These are phyloP conservation scores for Alethe castanea DNA, from an alignment of 2,113 vertebrate genomes.

Conservation along the genomic window DNA sequence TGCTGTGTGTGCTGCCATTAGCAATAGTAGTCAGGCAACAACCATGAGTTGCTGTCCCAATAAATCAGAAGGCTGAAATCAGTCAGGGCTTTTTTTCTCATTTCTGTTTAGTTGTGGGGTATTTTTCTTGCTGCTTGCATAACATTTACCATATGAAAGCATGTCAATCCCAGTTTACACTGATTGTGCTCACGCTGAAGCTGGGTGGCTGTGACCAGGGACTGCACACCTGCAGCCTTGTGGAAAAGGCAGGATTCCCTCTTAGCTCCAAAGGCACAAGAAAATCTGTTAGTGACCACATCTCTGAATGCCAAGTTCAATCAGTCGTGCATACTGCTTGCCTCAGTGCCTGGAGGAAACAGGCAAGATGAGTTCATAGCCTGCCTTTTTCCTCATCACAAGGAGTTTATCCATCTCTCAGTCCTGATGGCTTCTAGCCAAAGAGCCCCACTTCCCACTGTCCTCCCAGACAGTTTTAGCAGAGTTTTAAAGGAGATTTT, in stretches of 20 bases:
- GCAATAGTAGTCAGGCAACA: not conserved
- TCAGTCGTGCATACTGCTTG: not conserved
- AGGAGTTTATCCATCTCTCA: not conserved
- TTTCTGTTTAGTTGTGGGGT: not conserved
- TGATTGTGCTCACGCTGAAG: not conserved
- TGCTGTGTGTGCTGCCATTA: not conserved
- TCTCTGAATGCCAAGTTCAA: not conserved
- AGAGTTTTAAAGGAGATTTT: not conserved
- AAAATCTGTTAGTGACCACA: not conserved
- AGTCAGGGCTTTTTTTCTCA: not conserved
- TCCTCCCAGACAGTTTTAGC: not conserved
- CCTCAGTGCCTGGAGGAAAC: not conserved
- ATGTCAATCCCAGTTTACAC: fast-evolving
- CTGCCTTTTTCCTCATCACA: not conserved
- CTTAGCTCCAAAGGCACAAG: not conserved
- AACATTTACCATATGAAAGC: not conserved
- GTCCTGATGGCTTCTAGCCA: not conserved
- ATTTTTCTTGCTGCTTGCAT: not conserved
- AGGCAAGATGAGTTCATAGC: not conserved
- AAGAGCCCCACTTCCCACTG: not conserved
- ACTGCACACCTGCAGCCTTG: not conserved
- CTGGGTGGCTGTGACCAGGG: not conserved
- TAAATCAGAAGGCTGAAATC: not conserved
- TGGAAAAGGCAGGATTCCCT: not conserved
- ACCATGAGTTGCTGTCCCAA: not conserved